phyloP scores from a whole-genome alignment of 2,113 vertebrate genomes.

The Ploceus nigricollis region DNA sequence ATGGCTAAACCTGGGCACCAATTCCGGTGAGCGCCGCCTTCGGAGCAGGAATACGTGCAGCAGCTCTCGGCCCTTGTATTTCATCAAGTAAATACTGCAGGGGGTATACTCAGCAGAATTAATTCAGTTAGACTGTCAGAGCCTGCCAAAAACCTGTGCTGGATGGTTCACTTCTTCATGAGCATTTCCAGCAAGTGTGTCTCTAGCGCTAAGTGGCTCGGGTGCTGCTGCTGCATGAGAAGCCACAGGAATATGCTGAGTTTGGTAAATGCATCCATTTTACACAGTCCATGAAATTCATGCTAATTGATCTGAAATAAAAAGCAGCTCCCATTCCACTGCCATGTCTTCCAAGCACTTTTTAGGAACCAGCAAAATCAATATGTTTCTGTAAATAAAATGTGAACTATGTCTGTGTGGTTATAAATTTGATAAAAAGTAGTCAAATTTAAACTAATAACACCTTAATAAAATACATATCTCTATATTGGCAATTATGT shows the following conservation, averaged over 20 bases:
- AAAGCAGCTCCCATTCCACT: constrained; percentile 60
- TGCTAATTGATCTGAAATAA: constrained; percentile 69
- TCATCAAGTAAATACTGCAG: constrained; percentile 60
- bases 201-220: constrained; percentile 39
- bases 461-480: neutral
- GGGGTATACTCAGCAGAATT: constrained; percentile 73
- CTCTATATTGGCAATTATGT: neutral
- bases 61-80: constrained; percentile 8
- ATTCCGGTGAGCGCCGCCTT: neutral
- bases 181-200: constrained; percentile 66
- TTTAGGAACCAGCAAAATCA: constrained; percentile 72
- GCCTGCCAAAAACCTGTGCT: constrained; percentile 67
- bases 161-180: constrained; percentile 12
- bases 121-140: constrained; percentile 50
- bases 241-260: constrained; percentile 69
- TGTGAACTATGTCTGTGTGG: constrained; percentile 9
- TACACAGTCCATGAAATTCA: constrained; percentile 72
- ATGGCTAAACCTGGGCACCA: neutral
- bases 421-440: constrained; percentile 66
- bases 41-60: neutral
- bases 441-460: constrained; percentile 60
- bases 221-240: constrained; percentile 49
- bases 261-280: constrained; percentile 58
- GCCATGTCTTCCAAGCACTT: constrained; percentile 60
- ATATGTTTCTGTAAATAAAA: constrained; percentile 76